Evolutionary conservation across 2,888 invertebrate genomes (phyloP).

Genomic region (Oscheius sp.): DNA sequence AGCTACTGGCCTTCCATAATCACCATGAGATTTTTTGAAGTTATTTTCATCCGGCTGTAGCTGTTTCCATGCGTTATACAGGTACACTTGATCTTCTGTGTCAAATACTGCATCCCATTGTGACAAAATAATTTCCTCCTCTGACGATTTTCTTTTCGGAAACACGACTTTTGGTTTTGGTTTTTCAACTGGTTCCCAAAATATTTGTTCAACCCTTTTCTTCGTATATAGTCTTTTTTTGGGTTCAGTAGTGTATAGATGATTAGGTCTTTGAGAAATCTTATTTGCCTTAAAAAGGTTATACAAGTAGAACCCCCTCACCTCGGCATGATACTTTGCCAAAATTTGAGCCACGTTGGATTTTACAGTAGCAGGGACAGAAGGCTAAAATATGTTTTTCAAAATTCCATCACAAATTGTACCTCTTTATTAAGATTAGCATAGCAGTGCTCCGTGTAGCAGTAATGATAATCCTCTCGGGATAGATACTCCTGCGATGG

Average conservation of each 20-base stretch:
- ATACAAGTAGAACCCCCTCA: neutral
- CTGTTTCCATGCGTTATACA: conserved; percentile 4
- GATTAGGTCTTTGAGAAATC: neutral
- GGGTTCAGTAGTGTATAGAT: neutral
- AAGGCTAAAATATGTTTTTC: neutral
- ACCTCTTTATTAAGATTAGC: conserved; percentile 26
- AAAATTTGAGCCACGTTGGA: neutral
- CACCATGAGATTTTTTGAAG: neutral
- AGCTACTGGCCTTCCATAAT: neutral
- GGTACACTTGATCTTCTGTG: conserved; percentile 24
- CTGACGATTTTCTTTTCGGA: conserved; percentile 2
- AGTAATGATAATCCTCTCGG: conserved; percentile 26
- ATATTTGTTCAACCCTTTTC: neutral
- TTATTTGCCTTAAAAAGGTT: neutral
- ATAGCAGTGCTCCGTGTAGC: conserved; percentile 30
- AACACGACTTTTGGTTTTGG: conserved; percentile 17
- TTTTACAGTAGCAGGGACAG: neutral
- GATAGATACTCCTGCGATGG: neutral
- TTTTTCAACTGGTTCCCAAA: neutral
- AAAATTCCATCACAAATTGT: neutral
- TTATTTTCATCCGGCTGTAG: conserved; percentile 23
- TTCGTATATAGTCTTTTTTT: neutral
- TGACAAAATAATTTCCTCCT: neutral
- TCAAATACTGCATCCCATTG: conserved; percentile 22
- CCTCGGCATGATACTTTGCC: neutral